Base-by-base conservation (phyloP, 2,888 invertebrate genomes). In the Torymus texanus region DNA sequence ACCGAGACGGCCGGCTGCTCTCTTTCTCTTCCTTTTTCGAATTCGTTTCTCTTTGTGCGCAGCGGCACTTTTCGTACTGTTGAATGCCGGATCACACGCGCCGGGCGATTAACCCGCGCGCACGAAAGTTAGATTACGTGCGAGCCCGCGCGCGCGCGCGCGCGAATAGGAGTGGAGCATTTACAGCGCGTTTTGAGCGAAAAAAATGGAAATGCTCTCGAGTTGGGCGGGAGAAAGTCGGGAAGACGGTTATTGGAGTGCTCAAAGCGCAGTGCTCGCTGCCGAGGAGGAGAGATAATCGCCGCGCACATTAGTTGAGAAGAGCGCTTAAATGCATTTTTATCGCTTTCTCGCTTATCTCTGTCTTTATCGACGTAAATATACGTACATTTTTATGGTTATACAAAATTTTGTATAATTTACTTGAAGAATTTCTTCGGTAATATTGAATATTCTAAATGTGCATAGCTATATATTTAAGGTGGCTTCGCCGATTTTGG, bases 1-100 rank as follows among this genome's bases (percentile, higher is more conserved):
- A 82, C 84, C 78, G 83, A 81, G 68, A 83, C 83, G 83, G 70
- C 71, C 78, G 80, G 66, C 78, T 82, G 66, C 78, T 82, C 71
- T 81, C 62, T 72, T 29, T 51, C 41, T 55, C 41, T 50, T 50
- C 63, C 41, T 75, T 41, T 63, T 67, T 18, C 16, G 16, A 41
- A 8, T 41, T 41, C 18, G 12, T 66, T 21, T 10, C 53, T 76
- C 65, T 68, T 29, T 29, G 24, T 16, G 8, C 50, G 41, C 18
- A n/a, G 65, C 10, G 8, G 13, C 65, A 58, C 58, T 58, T 70
- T 59, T 59, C 70, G 50, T 50, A 16, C 24, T 11, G 62, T 21
- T n/a, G n/a, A 18, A 56, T 50, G 12, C 41, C 50, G n/a, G 55
- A 51, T 66, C 51, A 13, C 24, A 24, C 58, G 58, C 58, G 58